These are phyloP conservation scores for Caenorhabditis latens DNA, from an alignment of 1,140 invertebrate species.

Conservation along the genomic window DNA sequence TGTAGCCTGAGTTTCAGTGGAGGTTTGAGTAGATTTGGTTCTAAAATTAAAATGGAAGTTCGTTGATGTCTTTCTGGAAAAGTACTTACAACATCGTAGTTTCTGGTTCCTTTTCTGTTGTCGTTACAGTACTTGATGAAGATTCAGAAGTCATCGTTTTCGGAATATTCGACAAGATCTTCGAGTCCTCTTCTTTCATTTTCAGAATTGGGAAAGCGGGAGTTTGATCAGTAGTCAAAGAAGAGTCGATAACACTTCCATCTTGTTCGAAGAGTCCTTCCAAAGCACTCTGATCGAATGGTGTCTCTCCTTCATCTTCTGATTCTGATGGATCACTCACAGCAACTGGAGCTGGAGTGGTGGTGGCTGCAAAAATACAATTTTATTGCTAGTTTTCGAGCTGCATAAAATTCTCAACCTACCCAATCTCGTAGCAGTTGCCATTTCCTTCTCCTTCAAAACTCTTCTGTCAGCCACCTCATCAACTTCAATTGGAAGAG, in stretches of 20 bases:
- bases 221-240: conserved; percentile 9
- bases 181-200: conserved; percentile 40
- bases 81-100: not conserved
- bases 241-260: conserved; percentile 39
- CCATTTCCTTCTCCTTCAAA: conserved; percentile 46
- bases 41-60: not conserved
- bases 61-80: no score
- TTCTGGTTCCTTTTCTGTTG: not conserved
- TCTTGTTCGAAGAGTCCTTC: conserved; percentile 45
- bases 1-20: not conserved
- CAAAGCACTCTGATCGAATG: conserved; percentile 45
- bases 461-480: conserved; percentile 31
- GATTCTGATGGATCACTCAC: conserved; percentile 37
- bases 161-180: conserved; percentile 6
- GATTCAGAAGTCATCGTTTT: not conserved
- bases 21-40: not conserved
- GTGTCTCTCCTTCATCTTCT: conserved; percentile 10
- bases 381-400: not conserved
- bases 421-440: not conserved
- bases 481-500: conserved; percentile 16
- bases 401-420: not conserved
- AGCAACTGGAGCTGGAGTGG: not conserved
- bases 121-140: not conserved
- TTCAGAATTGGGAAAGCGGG: conserved; percentile 40
- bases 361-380: not conserved